Evolutionary conservation across 2,888 invertebrate genomes (phyloP).

Genomic region (Plagiodera versicolora): DNA sequence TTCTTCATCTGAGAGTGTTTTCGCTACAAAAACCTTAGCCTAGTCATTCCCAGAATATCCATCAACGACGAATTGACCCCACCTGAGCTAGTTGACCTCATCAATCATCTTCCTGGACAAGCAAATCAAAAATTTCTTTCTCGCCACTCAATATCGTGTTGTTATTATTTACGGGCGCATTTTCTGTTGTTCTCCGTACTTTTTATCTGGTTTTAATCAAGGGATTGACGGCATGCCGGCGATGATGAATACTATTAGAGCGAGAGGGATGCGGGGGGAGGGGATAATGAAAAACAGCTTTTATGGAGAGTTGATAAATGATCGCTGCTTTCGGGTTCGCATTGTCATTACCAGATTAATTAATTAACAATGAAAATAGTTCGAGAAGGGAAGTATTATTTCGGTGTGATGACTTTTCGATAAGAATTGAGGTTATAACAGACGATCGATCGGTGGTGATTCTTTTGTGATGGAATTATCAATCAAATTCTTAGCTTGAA

Average conservation of each 20-base stretch:
- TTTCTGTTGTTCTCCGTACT: slow-evolving; percentile 23
- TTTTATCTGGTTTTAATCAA: slow-evolving; percentile 35
- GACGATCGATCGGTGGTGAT: no score
- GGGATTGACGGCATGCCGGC: slow-evolving; percentile 24
- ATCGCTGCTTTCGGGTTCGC: slow-evolving; percentile 44
- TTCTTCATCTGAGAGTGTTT: neutral
- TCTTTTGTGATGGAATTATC: no score
- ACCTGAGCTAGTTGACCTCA: slow-evolving; percentile 5
- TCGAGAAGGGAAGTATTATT: slow-evolving; percentile 24
- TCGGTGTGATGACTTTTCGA: neutral
- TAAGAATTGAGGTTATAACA: neutral
- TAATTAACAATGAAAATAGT: slow-evolving; percentile 48
- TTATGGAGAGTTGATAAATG: slow-evolving; percentile 48
- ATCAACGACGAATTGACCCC: slow-evolving; percentile 16
- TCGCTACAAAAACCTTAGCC: neutral
- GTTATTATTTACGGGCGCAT: slow-evolving; percentile 30
- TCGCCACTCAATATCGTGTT: slow-evolving; percentile 30
- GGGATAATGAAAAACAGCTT: slow-evolving; percentile 46
- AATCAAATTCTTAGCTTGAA: neutral
- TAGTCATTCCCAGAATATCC: neutral
- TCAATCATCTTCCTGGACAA: slow-evolving; percentile 21
- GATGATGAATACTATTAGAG: slow-evolving; percentile 23
- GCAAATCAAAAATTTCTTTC: slow-evolving; percentile 26
- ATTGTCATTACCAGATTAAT: slow-evolving; percentile 43
- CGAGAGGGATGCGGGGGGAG: neutral